A percentile compares a stretch with the other conserved stretches of the same genome.
Conservation (phyloP, 2,888 invertebrate species). For the Eupithecia subumbrata region DNA sequence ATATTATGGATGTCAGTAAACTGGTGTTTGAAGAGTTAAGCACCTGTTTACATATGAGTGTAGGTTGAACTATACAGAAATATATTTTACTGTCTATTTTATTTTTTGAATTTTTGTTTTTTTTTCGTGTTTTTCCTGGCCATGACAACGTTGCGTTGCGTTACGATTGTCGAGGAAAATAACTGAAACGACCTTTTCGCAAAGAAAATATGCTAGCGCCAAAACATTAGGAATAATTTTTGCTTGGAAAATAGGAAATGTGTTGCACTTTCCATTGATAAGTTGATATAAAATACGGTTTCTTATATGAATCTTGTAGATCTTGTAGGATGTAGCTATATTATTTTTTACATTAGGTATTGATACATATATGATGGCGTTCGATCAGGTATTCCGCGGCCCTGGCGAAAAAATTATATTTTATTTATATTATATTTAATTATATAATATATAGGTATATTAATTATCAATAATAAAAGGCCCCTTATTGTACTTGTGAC, state of each 20-base stretch:
- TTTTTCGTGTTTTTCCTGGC: neutral
- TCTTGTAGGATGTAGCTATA: neutral
- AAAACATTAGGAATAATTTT: neutral
- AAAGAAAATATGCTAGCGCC: too few species aligned
- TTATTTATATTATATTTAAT: too few species aligned
- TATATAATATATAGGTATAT: too few species aligned
- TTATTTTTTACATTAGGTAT: too few species aligned
- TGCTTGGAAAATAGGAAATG: neutral
- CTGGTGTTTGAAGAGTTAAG: slow-evolving; percentile 61
- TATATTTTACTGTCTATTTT: neutral
- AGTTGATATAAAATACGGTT: neutral
- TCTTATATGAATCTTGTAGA: neutral
- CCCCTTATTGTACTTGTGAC: too few species aligned
- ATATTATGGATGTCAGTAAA: slow-evolving; percentile 75
- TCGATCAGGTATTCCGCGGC: too few species aligned
- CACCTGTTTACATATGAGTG: slow-evolving; percentile 76
- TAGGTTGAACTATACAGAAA: slow-evolving; percentile 26
- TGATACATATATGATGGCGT: too few species aligned
- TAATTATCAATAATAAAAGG: too few species aligned
- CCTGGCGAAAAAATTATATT: too few species aligned
- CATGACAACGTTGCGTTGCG: neutral
- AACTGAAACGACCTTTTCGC: too few species aligned
- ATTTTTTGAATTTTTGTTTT: neutral
- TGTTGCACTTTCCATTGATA: neutral
- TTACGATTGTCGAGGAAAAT: neutral